Conservation (phyloP, 2,113 vertebrate species). For the Cinclus mexicanus region DNA sequence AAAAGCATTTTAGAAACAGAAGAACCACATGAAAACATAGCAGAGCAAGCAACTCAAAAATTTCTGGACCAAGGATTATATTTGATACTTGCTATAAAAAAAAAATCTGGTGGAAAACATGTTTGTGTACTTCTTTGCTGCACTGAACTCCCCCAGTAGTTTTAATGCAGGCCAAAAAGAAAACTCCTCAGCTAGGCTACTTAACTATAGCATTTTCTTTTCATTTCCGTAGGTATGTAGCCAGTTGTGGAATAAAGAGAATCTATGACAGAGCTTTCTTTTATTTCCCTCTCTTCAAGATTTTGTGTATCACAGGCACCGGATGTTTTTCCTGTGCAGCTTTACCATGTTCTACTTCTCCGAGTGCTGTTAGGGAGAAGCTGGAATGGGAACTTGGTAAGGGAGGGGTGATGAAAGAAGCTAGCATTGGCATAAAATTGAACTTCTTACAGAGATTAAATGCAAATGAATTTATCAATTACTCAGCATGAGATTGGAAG, state of each 20-base stretch:
- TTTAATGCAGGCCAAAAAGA: background rate
- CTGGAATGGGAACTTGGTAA: background rate
- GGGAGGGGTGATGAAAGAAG: conserved; percentile 12
- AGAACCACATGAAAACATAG: background rate
- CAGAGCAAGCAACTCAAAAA: background rate
- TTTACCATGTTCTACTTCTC: background rate
- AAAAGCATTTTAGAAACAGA: background rate
- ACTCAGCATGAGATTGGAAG: background rate
- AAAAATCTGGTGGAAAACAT: background rate
- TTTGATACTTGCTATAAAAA: background rate
- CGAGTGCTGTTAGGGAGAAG: background rate
- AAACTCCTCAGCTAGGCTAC: background rate
- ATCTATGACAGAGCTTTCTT: background rate
- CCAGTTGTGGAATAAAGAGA: background rate
- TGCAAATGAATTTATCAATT: conserved; percentile 7
- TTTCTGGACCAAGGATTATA: background rate
- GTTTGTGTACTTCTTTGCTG: background rate
- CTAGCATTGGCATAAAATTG: background rate
- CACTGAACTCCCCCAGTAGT: background rate
- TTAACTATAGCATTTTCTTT: background rate
- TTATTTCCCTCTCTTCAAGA: background rate
- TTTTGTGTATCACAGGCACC: conserved; percentile 26
- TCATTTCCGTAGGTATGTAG: background rate
- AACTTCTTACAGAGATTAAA: background rate
- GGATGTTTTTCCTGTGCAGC: conserved; percentile 28